A percentile compares a stretch with the other conserved stretches of the same genome.
phyloP scores from a whole-genome alignment of 2,113 vertebrate genomes.

The Megatriorchis doriae region DNA sequence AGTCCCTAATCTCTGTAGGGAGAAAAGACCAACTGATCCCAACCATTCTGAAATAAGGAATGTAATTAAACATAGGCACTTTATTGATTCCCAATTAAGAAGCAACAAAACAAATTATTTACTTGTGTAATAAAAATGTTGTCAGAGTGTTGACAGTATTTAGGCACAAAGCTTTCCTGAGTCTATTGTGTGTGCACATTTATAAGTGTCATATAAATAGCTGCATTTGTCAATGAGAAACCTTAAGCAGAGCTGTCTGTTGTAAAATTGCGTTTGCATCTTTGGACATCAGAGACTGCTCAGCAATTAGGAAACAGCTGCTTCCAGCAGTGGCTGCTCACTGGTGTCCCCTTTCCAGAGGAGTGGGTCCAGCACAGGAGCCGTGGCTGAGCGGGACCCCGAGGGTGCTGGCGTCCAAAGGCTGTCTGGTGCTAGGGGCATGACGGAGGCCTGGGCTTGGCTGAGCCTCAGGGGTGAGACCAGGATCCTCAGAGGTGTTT shows the following conservation, averaged over 20 bases:
- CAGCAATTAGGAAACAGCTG: fast-evolving
- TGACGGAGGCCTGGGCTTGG: fast-evolving
- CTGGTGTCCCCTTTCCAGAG: neutral
- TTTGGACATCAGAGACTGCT: neutral
- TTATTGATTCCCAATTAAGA: conserved; percentile 17
- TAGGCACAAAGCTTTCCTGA: neutral
- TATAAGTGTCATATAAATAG: neutral
- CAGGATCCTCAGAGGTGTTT: neutral
- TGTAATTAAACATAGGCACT: neutral
- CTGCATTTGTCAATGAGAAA: neutral
- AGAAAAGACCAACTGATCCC: neutral
- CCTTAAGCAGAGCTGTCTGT: neutral
- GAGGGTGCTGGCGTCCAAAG: fast-evolving
- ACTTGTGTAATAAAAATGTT: neutral
- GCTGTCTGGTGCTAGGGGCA: neutral
- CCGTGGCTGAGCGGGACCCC: fast-evolving
- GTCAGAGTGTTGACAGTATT: neutral
- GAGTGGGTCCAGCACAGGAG: neutral
- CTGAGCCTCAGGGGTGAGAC: neutral
- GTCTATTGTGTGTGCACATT: neutral
- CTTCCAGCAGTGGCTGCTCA: neutral
- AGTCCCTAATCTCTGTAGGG: neutral
- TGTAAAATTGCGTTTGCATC: neutral
- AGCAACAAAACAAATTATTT: conserved; percentile 14
- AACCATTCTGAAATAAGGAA: neutral